Percentiles rank a stretch among this genome's conserved stretches.
These are phyloP conservation scores for Drosophila kepulauana DNA, from an alignment of 1,140 invertebrate species.

Conservation along the genomic window DNA sequence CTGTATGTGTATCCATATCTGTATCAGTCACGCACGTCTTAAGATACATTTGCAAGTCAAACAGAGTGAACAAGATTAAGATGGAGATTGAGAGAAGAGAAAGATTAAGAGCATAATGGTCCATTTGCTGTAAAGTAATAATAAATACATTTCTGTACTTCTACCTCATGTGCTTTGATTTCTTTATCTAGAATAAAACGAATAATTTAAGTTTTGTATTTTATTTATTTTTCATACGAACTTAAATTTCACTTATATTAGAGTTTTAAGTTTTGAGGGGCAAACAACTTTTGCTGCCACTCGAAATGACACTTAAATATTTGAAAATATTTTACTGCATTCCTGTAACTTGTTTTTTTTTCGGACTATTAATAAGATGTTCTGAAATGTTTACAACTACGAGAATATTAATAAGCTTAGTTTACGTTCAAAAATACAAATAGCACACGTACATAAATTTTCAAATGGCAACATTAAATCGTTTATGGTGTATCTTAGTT, in stretches of 20 bases:
- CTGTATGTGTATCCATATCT: constrained; percentile 17
- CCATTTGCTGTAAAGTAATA: neutral
- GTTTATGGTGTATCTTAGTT: constrained; percentile 3
- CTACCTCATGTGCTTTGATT: too few species aligned
- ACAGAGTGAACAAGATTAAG: neutral
- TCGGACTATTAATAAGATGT: constrained; percentile 27
- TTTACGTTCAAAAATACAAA: constrained; percentile 51
- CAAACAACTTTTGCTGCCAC: constrained; percentile 10
- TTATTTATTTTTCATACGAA: constrained; percentile 38
- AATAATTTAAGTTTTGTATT: neutral
- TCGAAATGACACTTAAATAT: constrained; percentile 29
- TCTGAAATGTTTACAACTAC: constrained; percentile 32
- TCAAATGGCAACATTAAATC: constrained; percentile 45
- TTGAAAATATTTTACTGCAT: constrained; percentile 18
- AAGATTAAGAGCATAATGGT: neutral
- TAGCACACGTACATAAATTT: constrained; percentile 35
- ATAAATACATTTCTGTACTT: constrained; percentile 8
- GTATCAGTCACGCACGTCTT: constrained; percentile 33
- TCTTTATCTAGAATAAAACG: neutral
- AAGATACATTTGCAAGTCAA: constrained; percentile 45
- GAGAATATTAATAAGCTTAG: constrained; percentile 36
- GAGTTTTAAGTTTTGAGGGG: constrained; percentile 4
- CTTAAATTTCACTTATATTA: constrained; percentile 25
- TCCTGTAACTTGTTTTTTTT: constrained; percentile 34
- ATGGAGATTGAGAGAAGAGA: neutral